Conservation (phyloP, 1,140 invertebrate genomes). For the Leptonema lineaticorne region DNA sequence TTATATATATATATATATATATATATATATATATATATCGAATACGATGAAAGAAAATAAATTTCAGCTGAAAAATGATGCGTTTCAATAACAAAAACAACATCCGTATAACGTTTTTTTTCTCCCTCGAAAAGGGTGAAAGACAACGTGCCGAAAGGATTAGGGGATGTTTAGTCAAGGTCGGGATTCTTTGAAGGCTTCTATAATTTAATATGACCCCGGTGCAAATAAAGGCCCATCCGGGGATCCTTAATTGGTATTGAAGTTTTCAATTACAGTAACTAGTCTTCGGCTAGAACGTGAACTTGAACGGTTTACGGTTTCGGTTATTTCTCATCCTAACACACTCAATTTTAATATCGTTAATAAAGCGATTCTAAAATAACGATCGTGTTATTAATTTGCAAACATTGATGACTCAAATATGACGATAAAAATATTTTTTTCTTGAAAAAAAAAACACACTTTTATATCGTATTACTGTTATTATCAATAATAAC, state of each 20-base stretch:
- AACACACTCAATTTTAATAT: background rate
- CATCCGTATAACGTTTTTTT: no score
- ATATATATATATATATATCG: background rate
- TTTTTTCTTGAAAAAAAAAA: no score
- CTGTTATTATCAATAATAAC: no score
- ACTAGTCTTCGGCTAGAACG: constrained; percentile 1
- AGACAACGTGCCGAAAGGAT: no score
- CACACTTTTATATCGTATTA: no score
- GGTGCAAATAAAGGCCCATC: background rate
- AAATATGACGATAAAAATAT: no score
- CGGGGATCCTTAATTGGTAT: constrained; percentile 11
- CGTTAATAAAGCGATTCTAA: background rate
- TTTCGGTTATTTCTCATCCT: background rate
- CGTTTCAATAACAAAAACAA: background rate
- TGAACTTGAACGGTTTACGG: constrained; percentile 1
- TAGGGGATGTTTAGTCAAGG: no score
- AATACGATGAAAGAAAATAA: background rate
- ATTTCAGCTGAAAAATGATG: background rate
- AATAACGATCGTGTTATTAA: no score
- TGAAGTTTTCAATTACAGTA: constrained; percentile 19
- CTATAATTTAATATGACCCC: background rate
- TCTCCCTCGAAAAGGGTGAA: no score
- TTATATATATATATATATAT: background rate
- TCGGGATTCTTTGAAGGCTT: constrained; percentile 2
- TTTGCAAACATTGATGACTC: no score